Conservation (phyloP, 2,797 vertebrate species). For the Melanotaenia maccullochi region DNA sequence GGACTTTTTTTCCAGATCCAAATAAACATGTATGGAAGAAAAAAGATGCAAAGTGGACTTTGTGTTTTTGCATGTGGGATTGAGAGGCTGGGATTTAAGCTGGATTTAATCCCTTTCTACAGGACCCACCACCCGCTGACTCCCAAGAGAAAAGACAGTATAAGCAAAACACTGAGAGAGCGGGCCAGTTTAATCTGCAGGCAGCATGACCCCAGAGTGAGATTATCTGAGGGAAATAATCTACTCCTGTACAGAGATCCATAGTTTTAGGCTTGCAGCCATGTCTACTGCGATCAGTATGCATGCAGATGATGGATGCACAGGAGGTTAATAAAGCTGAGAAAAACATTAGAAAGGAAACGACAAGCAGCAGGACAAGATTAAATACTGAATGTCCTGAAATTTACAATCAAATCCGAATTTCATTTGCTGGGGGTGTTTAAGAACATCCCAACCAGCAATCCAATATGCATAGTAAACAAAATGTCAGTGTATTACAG, state of each 20-base stretch:
- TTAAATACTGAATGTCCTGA: conserved; percentile 6
- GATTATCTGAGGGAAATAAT: conserved; percentile 81
- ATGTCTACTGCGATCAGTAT: conserved; percentile 24
- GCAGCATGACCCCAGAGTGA: conserved; percentile 60
- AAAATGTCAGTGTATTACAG: background rate
- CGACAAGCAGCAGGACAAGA: background rate
- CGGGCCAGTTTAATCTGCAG: conserved; percentile 75
- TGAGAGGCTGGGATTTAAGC: conserved; percentile 53
- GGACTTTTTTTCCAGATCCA: conserved; percentile 10
- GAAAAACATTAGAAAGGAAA: conserved; percentile 13
- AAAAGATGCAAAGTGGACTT: conserved; percentile 41
- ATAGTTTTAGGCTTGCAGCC: conserved; percentile 43
- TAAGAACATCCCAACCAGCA: background rate
- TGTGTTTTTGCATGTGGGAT: conserved; percentile 44
- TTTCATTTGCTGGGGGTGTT: background rate
- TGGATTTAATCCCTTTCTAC: conserved; percentile 58
- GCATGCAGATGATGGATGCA: conserved; percentile 8
- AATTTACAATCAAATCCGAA: conserved; percentile 8
- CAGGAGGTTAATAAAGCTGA: conserved; percentile 6
- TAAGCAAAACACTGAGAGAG: conserved; percentile 34
- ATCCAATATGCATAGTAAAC: background rate
- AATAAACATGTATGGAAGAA: conserved; percentile 27
- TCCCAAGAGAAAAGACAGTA: conserved; percentile 43
- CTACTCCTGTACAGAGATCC: conserved; percentile 49
- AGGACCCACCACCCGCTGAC: conserved; percentile 41